These are phyloP conservation scores for Condylostylus longicornis DNA, from an alignment of 1,140 invertebrate species.

Conservation along the genomic window DNA sequence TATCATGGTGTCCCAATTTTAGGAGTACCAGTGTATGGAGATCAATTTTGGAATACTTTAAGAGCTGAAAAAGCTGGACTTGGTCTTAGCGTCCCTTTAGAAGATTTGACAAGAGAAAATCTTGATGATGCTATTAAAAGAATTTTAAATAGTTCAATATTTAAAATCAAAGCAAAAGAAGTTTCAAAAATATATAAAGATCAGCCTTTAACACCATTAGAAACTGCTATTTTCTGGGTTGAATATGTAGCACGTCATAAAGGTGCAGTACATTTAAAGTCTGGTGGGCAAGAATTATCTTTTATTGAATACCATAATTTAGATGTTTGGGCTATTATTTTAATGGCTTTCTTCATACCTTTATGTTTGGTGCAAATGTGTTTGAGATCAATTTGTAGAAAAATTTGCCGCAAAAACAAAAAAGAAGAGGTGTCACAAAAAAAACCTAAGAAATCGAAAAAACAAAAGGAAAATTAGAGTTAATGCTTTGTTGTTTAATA, in stretches of 20 bases:
- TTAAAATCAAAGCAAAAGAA: slow-evolving; percentile 35
- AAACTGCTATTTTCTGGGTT: slow-evolving; percentile 41
- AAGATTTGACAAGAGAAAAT: slow-evolving; percentile 8
- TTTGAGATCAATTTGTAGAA: too few species aligned
- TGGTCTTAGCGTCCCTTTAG: slow-evolving; percentile 23
- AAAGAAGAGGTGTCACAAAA: too few species aligned
- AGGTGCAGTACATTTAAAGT: slow-evolving; percentile 32
- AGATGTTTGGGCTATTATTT: too few species aligned
- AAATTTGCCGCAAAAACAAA: too few species aligned
- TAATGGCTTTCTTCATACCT: too few species aligned
- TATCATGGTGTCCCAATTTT: slow-evolving; percentile 54
- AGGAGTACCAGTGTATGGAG: slow-evolving; percentile 50
- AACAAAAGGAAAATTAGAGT: too few species aligned
- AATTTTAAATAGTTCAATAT: slow-evolving; percentile 7
- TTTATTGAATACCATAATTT: slow-evolving; percentile 39
- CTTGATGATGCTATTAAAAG: slow-evolving; percentile 6
- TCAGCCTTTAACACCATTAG: slow-evolving; percentile 34
- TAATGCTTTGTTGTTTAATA: too few species aligned
- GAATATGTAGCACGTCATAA: slow-evolving; percentile 41
- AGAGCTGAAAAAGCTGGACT: slow-evolving; percentile 34
- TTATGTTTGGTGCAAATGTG: too few species aligned
- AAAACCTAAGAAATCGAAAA: too few species aligned
- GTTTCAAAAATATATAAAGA: slow-evolving; percentile 32
- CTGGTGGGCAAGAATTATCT: slow-evolving; percentile 34
- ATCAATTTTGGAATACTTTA: slow-evolving; percentile 42